These are phyloP conservation scores for Parazoanthus swiftii DNA, from an alignment of 92 coral and sea anemone genomes.

Conservation along the genomic window DNA sequence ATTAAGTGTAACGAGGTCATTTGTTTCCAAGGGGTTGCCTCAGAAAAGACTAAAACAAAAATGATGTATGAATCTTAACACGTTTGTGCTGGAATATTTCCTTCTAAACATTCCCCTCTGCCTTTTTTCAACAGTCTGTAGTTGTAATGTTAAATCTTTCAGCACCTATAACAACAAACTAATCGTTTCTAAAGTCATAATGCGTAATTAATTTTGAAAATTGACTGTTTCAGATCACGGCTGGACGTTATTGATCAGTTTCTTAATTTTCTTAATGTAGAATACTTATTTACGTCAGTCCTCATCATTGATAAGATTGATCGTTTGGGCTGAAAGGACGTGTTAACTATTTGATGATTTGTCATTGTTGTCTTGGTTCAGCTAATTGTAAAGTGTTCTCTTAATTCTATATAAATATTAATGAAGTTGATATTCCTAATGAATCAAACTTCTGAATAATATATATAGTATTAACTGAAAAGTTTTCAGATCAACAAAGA, in stretches of 20 bases:
- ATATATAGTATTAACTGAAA: too few relatives aligned
- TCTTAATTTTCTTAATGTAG: background rate
- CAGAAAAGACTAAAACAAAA: too few relatives aligned
- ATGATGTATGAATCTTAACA: too few relatives aligned
- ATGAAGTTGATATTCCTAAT: background rate
- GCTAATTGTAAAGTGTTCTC: background rate
- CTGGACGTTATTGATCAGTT: background rate
- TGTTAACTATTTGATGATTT: background rate
- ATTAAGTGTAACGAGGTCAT: too few relatives aligned
- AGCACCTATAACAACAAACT: background rate
- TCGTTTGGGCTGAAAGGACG: background rate
- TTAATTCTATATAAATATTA: too few relatives aligned
- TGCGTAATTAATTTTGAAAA: background rate
- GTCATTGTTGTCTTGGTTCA: background rate
- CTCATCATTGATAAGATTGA: background rate
- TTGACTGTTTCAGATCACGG: background rate
- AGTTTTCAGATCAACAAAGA: background rate
- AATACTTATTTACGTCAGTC: background rate
- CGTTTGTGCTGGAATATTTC: too few relatives aligned
- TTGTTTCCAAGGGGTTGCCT: too few relatives aligned
- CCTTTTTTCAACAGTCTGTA: background rate
- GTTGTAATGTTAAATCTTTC: background rate
- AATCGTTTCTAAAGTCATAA: background rate
- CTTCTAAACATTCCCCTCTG: too few relatives aligned
- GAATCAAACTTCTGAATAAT: background rate